phyloP scores from a whole-genome alignment of 2,888 invertebrate genomes.

The Diachrysia chrysitis region DNA sequence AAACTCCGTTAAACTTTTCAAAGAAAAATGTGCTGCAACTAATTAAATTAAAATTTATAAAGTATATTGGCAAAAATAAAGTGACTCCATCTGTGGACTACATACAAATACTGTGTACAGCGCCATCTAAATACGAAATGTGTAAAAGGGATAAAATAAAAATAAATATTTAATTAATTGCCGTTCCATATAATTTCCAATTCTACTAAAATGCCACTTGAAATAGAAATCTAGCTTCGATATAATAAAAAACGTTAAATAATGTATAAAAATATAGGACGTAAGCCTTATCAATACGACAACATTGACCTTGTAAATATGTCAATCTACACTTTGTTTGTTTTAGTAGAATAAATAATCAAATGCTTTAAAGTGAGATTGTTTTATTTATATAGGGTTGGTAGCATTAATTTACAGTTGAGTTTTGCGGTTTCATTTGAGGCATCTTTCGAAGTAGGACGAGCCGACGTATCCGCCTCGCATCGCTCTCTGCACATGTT shows the following conservation, averaged over 20 bases:
- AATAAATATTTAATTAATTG: slow-evolving; percentile 35
- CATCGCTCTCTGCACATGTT: slow-evolving; percentile 98
- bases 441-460: slow-evolving; percentile 98
- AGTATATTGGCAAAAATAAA: background rate
- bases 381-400: slow-evolving; percentile 82
- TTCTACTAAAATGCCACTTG: slow-evolving; percentile 33
- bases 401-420: slow-evolving; percentile 77
- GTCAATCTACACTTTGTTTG: slow-evolving; percentile 44
- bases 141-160: slow-evolving; percentile 44
- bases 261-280: slow-evolving; percentile 59
- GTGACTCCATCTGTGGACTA: slow-evolving; percentile 40
- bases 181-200: slow-evolving; percentile 51
- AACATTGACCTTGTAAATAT: slow-evolving; percentile 43
- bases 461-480: slow-evolving; percentile 98
- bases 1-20: background rate
- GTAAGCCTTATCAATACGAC: slow-evolving; percentile 41
- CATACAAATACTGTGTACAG: slow-evolving; percentile 20
- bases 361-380: slow-evolving; percentile 80
- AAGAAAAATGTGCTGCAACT: background rate
- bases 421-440: slow-evolving; percentile 92
- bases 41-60: background rate
- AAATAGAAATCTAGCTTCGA: slow-evolving; percentile 32
- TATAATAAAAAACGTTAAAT: slow-evolving; percentile 52
- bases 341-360: slow-evolving; percentile 58
- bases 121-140: slow-evolving; percentile 38